A percentile compares a stretch with the other conserved stretches of the same genome.
phyloP scores from a whole-genome alignment of 2,797 vertebrate genomes.

The Megaceryle alcyon region DNA sequence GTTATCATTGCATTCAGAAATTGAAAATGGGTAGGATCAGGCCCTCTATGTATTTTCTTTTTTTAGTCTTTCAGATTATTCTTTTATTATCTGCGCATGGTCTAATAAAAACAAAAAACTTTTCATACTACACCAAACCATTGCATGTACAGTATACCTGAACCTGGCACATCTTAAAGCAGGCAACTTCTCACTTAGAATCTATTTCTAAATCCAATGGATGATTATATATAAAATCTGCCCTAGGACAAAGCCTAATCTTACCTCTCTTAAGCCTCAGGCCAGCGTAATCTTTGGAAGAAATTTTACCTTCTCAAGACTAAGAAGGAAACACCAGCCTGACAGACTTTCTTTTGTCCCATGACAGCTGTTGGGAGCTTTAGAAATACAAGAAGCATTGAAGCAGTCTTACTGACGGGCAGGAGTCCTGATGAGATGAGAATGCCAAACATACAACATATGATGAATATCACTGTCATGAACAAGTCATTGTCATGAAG shows the following conservation, averaged over 20 bases:
- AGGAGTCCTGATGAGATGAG: not conserved
- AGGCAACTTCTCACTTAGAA: not conserved
- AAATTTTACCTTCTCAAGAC: conserved; percentile 4
- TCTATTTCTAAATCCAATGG: not conserved
- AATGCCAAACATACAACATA: not conserved
- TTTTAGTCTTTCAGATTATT: not conserved
- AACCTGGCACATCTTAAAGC: not conserved
- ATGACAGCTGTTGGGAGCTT: conserved; percentile 1
- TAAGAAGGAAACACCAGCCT: not conserved
- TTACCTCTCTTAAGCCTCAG: conserved; percentile 15
- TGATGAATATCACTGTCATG: not conserved
- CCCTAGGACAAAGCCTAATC: not conserved
- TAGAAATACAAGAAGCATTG: not conserved
- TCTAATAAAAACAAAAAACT: not conserved
- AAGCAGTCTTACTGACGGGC: not conserved
- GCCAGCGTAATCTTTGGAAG: not conserved
- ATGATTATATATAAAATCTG: conserved; percentile 27
- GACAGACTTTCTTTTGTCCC: conserved; percentile 7
- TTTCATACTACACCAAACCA: not conserved
- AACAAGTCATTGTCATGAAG: not conserved
- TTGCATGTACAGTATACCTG: not conserved
- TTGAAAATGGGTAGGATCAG: not conserved
- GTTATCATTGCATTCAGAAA: not conserved
- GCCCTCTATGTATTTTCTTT: not conserved
- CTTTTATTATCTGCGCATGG: not conserved